phyloP scores from a whole-genome alignment of 2,888 invertebrate genomes.

The Ectropis crepuscularia region DNA sequence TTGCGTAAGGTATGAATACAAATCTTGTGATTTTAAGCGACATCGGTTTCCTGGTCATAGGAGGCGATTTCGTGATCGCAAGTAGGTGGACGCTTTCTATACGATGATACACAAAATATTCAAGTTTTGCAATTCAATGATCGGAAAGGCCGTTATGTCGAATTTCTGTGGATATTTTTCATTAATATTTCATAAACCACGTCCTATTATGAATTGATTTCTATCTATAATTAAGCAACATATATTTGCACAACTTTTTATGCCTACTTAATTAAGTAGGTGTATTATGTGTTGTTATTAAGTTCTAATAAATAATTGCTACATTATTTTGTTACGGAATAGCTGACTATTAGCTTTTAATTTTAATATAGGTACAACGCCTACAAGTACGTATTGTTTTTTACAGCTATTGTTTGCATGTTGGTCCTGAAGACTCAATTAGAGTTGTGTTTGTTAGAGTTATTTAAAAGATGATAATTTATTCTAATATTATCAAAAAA shows the following conservation, averaged over 20 bases:
- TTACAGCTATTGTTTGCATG: too few relatives aligned
- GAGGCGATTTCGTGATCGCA: slow-evolving; percentile 52
- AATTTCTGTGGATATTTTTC: slow-evolving; percentile 7
- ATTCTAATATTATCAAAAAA: too few relatives aligned
- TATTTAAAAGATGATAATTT: too few relatives aligned
- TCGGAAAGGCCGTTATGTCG: slow-evolving; percentile 41
- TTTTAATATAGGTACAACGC: too few relatives aligned
- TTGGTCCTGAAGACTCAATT: too few relatives aligned
- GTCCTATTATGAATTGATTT: neutral
- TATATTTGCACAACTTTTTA: neutral
- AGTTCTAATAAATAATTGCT: too few relatives aligned
- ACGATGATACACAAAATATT: slow-evolving; percentile 46
- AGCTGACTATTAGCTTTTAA: too few relatives aligned
- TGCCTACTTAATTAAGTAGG: neutral
- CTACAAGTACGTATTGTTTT: too few relatives aligned
- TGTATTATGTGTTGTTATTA: too few relatives aligned
- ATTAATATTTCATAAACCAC: slow-evolving; percentile 8
- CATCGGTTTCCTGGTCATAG: slow-evolving; percentile 55
- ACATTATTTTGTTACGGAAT: too few relatives aligned
- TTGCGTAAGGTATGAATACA: slow-evolving; percentile 54
- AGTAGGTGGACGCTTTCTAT: slow-evolving; percentile 57
- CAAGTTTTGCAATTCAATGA: slow-evolving; percentile 50
- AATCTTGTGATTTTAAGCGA: slow-evolving; percentile 54
- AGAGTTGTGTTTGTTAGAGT: too few relatives aligned
- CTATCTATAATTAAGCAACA: neutral